A percentile compares a stretch with the other conserved stretches of the same genome.
Evolutionary conservation across 1,140 invertebrate genomes (phyloP).

Genomic region (Drosophila repleta): DNA sequence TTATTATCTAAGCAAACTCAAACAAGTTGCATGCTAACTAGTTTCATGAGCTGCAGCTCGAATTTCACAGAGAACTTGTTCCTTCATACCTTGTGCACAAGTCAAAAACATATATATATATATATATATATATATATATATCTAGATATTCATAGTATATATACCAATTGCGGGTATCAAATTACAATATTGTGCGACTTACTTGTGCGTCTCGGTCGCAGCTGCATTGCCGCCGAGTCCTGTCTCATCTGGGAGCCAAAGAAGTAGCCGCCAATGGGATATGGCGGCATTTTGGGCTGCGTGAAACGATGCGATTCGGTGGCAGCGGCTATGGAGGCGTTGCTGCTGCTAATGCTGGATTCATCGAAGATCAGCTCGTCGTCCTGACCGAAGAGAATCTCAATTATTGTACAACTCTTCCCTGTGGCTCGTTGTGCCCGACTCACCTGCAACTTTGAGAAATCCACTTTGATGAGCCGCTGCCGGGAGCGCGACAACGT

Average conservation of each 20-base stretch:
- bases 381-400: slow-evolving; percentile 46
- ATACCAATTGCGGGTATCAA: slow-evolving; percentile 8
- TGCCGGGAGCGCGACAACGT: slow-evolving; percentile 81
- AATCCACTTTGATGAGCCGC: slow-evolving; percentile 89
- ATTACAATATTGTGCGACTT: slow-evolving; percentile 40
- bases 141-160: background rate
- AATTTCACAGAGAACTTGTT: slow-evolving; percentile 23
- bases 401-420: slow-evolving; percentile 8
- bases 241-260: slow-evolving; percentile 55
- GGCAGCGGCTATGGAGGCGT: slow-evolving; percentile 53
- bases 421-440: slow-evolving; percentile 2
- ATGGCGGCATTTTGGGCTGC: slow-evolving; percentile 82
- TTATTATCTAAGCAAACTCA: background rate
- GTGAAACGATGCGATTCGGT: slow-evolving; percentile 70
- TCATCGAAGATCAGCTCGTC: slow-evolving; percentile 80
- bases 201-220: slow-evolving; percentile 81
- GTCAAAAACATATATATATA: slow-evolving; percentile 19
- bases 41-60: background rate
- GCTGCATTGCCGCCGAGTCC: slow-evolving; percentile 44
- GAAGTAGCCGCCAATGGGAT: slow-evolving; percentile 79
- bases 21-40: background rate
- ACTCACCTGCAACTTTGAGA: slow-evolving; percentile 86
- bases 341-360: slow-evolving; percentile 63
- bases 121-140: slow-evolving; percentile 20
- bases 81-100: slow-evolving; percentile 59